These are phyloP conservation scores for Epirrhoe alternata DNA, from an alignment of 2,888 invertebrate species.

Conservation along the genomic window DNA sequence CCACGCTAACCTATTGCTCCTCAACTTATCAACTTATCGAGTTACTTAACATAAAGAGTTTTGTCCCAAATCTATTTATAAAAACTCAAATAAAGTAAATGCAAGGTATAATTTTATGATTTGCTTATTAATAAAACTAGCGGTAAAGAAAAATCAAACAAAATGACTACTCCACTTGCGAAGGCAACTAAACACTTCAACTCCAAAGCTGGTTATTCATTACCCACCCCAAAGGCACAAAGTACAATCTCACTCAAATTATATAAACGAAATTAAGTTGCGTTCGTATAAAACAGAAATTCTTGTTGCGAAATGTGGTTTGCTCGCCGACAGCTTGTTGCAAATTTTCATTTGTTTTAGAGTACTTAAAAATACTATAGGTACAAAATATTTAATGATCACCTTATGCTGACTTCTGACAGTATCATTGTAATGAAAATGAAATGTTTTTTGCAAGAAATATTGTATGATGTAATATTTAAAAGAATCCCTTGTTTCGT, in stretches of 20 bases:
- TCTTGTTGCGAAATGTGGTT: conserved; percentile 13
- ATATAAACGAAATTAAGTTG: conserved; percentile 7
- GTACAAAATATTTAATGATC: neutral
- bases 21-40: too few species aligned
- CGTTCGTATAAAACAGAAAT: conserved; percentile 10
- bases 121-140: neutral
- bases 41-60: too few species aligned
- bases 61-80: neutral
- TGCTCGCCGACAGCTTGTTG: conserved; percentile 3
- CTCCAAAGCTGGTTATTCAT: neutral
- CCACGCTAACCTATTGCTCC: too few species aligned
- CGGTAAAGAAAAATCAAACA: conserved; percentile 1
- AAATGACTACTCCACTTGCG: neutral
- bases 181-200: conserved; percentile 2
- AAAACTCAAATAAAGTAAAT: neutral
- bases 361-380: neutral
- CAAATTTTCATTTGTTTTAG: conserved; percentile 5
- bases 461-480: neutral
- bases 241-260: conserved; percentile 13
- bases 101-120: neutral
- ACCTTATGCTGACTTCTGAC: neutral
- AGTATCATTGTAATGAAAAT: neutral
- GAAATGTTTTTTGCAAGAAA: too few species aligned
- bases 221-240: neutral
- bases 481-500: neutral